Percentiles rank a stretch among this genome's conserved stretches.
These are phyloP conservation scores for Ptilodon capucinus DNA, from an alignment of 2,888 invertebrate species.

Conservation along the genomic window DNA sequence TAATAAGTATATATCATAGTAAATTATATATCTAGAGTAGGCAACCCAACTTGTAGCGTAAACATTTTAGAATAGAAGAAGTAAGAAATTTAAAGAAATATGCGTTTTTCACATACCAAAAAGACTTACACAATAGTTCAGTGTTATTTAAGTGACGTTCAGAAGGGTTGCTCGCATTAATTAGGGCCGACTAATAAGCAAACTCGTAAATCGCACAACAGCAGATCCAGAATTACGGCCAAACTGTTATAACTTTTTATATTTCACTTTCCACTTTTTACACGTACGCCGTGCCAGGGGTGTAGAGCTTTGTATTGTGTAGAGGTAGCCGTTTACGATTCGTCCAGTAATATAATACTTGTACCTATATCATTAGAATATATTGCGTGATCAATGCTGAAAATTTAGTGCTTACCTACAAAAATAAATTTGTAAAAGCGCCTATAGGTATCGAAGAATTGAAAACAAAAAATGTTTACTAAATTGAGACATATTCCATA, in stretches of 20 bases:
- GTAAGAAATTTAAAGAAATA: neutral
- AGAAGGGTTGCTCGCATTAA: neutral
- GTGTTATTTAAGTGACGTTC: neutral
- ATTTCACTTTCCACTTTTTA: slow-evolving; percentile 74
- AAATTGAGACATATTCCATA: too few relatives aligned
- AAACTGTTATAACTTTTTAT: slow-evolving; percentile 71
- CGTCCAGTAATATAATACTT: too few relatives aligned
- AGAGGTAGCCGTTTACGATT: too few relatives aligned
- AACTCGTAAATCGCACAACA: slow-evolving; percentile 69
- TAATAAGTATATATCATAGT: too few relatives aligned
- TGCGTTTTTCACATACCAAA: neutral
- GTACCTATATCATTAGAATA: too few relatives aligned
- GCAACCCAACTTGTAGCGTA: too few relatives aligned
- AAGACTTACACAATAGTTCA: neutral
- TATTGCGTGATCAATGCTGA: too few relatives aligned
- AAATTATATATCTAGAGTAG: too few relatives aligned
- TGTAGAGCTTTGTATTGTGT: slow-evolving; percentile 31
- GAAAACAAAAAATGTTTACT: too few relatives aligned
- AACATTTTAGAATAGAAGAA: neutral
- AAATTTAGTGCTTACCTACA: too few relatives aligned
- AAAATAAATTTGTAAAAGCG: too few relatives aligned
- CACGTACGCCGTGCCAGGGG: slow-evolving; percentile 46
- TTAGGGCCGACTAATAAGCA: slow-evolving; percentile 47
- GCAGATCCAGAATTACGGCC: slow-evolving; percentile 60
- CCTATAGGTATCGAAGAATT: too few relatives aligned